These are phyloP conservation scores for Cephus runcator DNA, from an alignment of 2,888 invertebrate species.

Conservation along the genomic window DNA sequence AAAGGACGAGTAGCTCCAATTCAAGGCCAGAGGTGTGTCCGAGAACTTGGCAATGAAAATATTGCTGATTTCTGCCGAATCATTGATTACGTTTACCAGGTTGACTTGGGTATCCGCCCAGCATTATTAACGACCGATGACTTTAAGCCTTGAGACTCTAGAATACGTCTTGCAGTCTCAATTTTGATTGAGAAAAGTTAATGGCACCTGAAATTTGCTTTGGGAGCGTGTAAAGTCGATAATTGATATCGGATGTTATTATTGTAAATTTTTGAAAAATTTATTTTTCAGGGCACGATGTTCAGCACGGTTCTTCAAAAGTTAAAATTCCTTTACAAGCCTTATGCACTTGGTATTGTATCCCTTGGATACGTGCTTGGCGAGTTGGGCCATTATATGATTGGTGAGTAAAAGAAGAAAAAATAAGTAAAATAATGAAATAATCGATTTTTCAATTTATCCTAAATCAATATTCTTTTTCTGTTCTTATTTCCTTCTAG, in stretches of 20 bases:
- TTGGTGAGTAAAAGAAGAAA: slow-evolving; percentile 67
- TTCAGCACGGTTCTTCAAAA: slow-evolving; percentile 68
- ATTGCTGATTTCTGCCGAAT: background rate
- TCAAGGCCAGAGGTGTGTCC: background rate
- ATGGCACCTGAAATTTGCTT: background rate
- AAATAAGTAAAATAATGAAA: background rate
- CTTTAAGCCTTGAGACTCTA: background rate
- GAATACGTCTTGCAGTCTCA: background rate
- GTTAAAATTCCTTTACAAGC: slow-evolving; percentile 77
- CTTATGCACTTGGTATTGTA: slow-evolving; percentile 82
- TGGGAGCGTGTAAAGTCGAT: too few relatives aligned
- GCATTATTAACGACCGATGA: background rate
- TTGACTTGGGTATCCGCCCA: background rate
- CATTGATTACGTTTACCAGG: background rate
- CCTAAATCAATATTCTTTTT: slow-evolving; percentile 7
- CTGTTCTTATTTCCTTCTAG: slow-evolving; percentile 52
- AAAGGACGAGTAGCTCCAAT: background rate
- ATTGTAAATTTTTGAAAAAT: background rate
- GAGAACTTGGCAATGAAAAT: slow-evolving; percentile 1
- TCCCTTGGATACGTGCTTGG: slow-evolving; percentile 87
- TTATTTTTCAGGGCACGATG: slow-evolving; percentile 49
- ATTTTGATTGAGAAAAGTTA: background rate
- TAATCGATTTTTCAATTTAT: background rate
- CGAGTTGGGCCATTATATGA: slow-evolving; percentile 88
- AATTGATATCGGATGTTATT: background rate